Conservation (phyloP, 1,140 invertebrate species). For the Bombus consobrinus region DNA sequence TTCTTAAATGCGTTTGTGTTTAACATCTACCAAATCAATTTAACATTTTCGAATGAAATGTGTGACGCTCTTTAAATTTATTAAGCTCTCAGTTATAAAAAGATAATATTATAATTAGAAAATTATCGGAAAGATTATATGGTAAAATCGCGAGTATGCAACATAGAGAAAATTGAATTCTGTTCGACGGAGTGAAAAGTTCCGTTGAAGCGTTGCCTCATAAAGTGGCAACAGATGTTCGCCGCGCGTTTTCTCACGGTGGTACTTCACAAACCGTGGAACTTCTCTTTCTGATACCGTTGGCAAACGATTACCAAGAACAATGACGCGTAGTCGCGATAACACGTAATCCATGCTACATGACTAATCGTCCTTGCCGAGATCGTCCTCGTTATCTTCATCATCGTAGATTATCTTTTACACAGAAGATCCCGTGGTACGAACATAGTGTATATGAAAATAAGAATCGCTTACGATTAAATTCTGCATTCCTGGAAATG, state of each 20-base stretch:
- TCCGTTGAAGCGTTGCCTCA: neutral
- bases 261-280: neutral
- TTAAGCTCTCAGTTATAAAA: neutral
- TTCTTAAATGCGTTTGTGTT: neutral
- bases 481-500: neutral
- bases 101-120: neutral
- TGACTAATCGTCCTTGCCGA: constrained; percentile 64
- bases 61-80: neutral
- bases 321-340: constrained; percentile 63
- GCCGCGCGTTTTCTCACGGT: constrained; percentile 32
- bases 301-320: constrained; percentile 56
- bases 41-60: neutral
- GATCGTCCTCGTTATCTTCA: constrained; percentile 67
- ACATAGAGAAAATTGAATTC: neutral
- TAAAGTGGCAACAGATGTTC: neutral
- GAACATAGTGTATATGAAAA: neutral
- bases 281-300: constrained; percentile 17
- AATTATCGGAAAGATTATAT: neutral
- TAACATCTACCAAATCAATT: no score
- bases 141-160: neutral
- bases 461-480: neutral
- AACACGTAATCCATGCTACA: constrained; percentile 46
- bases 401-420: constrained; percentile 51
- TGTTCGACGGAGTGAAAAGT: no score
- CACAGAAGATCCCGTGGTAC: neutral